Percentiles rank a stretch among this genome's conserved stretches.
Evolutionary conservation across 2,888 invertebrate genomes (phyloP).

Genomic region (Eustalomyia histrio): DNA sequence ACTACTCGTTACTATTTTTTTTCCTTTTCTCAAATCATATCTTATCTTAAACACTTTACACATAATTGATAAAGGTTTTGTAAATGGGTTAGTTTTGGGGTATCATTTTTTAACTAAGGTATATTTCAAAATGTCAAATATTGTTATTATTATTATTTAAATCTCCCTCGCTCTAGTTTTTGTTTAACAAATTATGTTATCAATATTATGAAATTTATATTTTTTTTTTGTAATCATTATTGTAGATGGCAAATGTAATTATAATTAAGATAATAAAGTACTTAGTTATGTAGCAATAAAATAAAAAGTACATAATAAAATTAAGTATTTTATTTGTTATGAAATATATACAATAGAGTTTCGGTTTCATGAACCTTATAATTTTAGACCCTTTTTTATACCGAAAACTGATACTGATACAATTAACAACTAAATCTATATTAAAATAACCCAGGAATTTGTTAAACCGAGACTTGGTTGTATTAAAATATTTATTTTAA

Average conservation of each 20-base stretch:
- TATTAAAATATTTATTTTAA: too few species aligned
- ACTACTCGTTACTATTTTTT: constrained; percentile 23
- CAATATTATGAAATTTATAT: constrained; percentile 33
- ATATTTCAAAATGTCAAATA: background rate
- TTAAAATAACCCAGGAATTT: too few species aligned
- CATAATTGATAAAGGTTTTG: constrained; percentile 39
- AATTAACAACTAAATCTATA: too few species aligned
- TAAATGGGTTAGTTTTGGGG: constrained; percentile 30
- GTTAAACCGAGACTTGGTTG: too few species aligned
- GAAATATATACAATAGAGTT: too few species aligned
- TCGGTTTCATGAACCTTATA: too few species aligned
- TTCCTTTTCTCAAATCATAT: constrained; percentile 31
- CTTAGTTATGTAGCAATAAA: background rate
- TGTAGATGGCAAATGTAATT: constrained; percentile 1
- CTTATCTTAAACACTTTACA: constrained; percentile 49
- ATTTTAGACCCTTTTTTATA: too few species aligned
- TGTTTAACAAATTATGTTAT: constrained; percentile 36
- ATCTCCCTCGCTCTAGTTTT: constrained; percentile 4
- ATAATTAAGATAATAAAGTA: background rate
- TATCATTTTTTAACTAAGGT: background rate
- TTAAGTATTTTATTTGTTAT: too few species aligned
- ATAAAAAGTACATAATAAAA: too few species aligned
- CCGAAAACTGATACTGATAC: too few species aligned
- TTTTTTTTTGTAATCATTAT: constrained; percentile 22
- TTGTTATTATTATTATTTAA: constrained; percentile 7